phyloP scores from a whole-genome alignment of 2,113 vertebrate species.

The Leuciscus idus region DNA sequence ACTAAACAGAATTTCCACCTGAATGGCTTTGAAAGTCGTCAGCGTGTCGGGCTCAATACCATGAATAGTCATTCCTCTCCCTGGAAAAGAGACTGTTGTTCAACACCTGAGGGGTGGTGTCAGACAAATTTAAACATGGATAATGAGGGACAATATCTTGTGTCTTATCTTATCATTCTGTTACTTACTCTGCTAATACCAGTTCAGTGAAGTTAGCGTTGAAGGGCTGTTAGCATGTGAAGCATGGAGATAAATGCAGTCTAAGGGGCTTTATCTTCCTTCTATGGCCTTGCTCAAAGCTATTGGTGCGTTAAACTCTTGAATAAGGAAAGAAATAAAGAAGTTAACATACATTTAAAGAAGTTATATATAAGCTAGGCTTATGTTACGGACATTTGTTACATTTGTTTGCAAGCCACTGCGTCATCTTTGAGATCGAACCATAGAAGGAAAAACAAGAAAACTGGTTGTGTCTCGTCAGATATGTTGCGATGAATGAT shows the following conservation, averaged over 20 bases:
- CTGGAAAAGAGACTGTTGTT: background rate
- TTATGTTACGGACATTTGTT: background rate
- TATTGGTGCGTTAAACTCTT: conserved; percentile 68
- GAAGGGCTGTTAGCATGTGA: conserved; percentile 58
- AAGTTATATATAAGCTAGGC: conserved; percentile 1
- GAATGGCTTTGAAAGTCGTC: background rate
- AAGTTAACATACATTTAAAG: conserved; percentile 15
- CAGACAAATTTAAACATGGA: background rate
- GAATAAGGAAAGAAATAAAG: conserved; percentile 67
- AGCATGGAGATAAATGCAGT: conserved; percentile 75
- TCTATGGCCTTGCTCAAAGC: conserved; percentile 67
- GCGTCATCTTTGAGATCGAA: too few relatives aligned
- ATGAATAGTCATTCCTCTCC: background rate
- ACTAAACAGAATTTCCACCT: background rate
- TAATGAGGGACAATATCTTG: background rate
- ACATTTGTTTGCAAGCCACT: background rate
- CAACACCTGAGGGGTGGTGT: background rate
- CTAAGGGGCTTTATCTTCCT: conserved; percentile 65
- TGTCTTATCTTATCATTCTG: background rate
- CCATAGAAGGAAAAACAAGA: background rate
- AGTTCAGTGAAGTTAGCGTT: background rate
- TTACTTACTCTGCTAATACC: background rate
- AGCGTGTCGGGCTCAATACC: background rate
- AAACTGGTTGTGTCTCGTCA: conserved; percentile 14
- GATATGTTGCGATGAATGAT: background rate